Percentiles rank a stretch among this genome's conserved stretches.
Evolutionary conservation across 2,113 vertebrate genomes (phyloP).

Genomic region (Geococcyx californianus): DNA sequence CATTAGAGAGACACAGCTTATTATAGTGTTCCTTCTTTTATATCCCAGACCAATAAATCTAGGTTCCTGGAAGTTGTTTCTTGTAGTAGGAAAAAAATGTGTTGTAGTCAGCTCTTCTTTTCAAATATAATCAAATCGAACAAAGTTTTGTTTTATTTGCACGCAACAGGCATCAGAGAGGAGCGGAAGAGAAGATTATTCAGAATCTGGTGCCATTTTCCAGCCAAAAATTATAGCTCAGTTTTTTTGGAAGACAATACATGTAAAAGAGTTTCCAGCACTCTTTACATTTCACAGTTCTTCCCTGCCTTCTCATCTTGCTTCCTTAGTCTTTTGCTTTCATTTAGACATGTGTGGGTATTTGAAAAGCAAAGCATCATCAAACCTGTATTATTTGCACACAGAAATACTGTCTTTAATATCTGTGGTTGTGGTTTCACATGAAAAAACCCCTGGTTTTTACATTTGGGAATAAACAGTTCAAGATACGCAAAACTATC

Average conservation of each 20-base stretch:
- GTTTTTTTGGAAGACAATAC: not conserved
- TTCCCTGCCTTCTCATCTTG: not conserved
- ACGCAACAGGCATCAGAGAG: not conserved
- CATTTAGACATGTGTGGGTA: not conserved
- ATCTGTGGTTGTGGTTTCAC: not conserved
- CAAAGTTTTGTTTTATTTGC: not conserved
- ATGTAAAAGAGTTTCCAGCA: not conserved
- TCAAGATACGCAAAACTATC: not conserved
- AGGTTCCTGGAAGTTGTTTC: not conserved
- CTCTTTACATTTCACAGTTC: not conserved
- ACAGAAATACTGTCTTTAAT: not conserved
- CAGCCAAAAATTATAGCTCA: not conserved
- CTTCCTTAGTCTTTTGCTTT: not conserved
- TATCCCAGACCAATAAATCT: not conserved
- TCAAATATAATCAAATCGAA: not conserved
- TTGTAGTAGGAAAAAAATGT: not conserved
- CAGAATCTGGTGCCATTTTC: not conserved
- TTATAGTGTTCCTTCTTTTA: not conserved
- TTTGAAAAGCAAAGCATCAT: not conserved
- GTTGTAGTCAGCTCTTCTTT: not conserved
- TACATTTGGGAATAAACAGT: not conserved
- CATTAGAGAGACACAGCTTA: not conserved
- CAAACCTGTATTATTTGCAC: not conserved
- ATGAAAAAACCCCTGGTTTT: not conserved
- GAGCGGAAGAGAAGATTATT: not conserved